Conservation (phyloP, 2,797 vertebrate genomes). For the Alcedo atthis region DNA sequence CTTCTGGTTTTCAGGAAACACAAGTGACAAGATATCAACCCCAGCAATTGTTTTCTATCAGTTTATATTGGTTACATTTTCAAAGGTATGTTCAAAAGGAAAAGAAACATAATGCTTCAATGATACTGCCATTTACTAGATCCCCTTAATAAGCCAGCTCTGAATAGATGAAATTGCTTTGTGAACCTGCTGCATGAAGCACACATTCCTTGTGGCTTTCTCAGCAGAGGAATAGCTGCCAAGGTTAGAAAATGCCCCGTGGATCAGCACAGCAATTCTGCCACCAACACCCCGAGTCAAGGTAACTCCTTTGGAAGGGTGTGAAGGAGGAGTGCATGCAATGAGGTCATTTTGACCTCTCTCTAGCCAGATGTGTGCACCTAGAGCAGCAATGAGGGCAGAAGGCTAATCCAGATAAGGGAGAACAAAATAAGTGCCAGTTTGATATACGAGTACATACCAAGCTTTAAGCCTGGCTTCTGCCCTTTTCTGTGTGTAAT, state of each 20-base stretch:
- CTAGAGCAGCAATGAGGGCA: neutral
- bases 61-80: slow-evolving; percentile 51
- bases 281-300: neutral
- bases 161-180: slow-evolving; percentile 59
- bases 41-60: slow-evolving; percentile 45
- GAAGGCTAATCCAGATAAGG: slow-evolving; percentile 28
- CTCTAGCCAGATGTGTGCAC: neutral
- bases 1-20: slow-evolving; percentile 54
- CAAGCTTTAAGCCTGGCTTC: slow-evolving; percentile 43
- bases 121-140: slow-evolving; percentile 48
- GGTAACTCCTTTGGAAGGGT: neutral
- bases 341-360: slow-evolving; percentile 24
- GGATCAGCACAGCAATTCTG: slow-evolving; percentile 24
- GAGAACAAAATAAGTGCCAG: slow-evolving; percentile 61
- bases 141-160: slow-evolving; percentile 53
- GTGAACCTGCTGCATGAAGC: slow-evolving; percentile 33
- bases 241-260: neutral
- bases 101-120: slow-evolving; percentile 56
- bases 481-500: slow-evolving; percentile 64
- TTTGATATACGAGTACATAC: slow-evolving; percentile 53
- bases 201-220: neutral
- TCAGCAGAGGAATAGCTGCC: neutral
- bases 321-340: neutral
- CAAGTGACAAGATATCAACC: slow-evolving; percentile 57
- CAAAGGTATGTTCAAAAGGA: slow-evolving; percentile 52